phyloP scores from a whole-genome alignment of 2,797 vertebrate genomes.

The Salarias fasciatus region DNA sequence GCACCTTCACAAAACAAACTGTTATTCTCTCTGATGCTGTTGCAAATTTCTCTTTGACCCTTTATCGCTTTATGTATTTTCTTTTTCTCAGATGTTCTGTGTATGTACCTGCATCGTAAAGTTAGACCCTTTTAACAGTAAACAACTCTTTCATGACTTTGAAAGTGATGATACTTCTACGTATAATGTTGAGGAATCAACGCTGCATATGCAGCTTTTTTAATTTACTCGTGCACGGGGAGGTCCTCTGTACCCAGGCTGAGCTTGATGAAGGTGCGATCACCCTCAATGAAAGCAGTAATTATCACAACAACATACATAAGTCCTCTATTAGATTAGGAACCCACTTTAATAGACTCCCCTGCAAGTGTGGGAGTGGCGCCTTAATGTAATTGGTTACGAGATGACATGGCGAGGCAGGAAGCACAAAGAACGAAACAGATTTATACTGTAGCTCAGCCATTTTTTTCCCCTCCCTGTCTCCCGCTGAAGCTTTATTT shows the following conservation, averaged over 20 bases:
- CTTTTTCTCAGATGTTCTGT: constrained; percentile 42
- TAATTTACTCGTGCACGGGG: constrained; percentile 66
- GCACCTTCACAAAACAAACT: constrained; percentile 1
- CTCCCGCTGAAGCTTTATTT: constrained; percentile 68
- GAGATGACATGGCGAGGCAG: constrained; percentile 55
- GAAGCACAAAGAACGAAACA: constrained; percentile 52
- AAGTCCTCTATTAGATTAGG: constrained; percentile 76
- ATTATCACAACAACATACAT: constrained; percentile 78
- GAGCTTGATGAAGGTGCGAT: constrained; percentile 78
- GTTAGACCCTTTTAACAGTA: constrained; percentile 50
- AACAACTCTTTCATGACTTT: constrained; percentile 49
- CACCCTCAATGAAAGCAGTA: constrained; percentile 75
- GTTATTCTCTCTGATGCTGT: constrained; percentile 15
- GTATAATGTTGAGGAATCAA: constrained; percentile 36
- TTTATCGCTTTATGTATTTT: not conserved
- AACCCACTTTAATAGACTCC: constrained; percentile 74
- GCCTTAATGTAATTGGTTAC: constrained; percentile 78
- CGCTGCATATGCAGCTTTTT: constrained; percentile 52
- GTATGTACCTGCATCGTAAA: constrained; percentile 12
- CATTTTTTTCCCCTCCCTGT: not conserved
- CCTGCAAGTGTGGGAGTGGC: constrained; percentile 62
- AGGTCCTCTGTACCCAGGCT: constrained; percentile 51
- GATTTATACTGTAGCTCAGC: constrained; percentile 52
- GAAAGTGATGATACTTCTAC: constrained; percentile 51
- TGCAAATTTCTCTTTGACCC: constrained; percentile 2